phyloP scores from a whole-genome alignment of 2,797 vertebrate species.

The Sarcoramphus papa region DNA sequence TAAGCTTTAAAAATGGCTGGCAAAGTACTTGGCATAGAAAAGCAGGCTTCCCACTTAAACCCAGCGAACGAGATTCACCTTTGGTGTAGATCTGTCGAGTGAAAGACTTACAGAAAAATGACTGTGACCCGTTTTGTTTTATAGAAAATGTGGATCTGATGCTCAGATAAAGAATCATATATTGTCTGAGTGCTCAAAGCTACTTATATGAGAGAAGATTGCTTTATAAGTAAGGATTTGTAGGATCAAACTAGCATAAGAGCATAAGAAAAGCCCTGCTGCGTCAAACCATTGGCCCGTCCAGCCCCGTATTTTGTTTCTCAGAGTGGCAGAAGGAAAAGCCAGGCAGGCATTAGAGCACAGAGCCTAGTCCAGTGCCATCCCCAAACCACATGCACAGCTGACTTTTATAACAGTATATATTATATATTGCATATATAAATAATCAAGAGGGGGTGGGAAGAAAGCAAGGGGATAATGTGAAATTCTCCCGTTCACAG shows the following conservation, averaged over 20 bases:
- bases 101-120: not conserved
- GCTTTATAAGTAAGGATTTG: constrained; percentile 25
- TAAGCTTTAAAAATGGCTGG: not conserved
- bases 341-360: not conserved
- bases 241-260: not conserved
- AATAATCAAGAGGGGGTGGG: not conserved
- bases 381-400: not conserved
- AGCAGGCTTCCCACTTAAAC: not conserved
- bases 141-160: not conserved
- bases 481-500: not conserved
- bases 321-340: not conserved
- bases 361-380: not conserved
- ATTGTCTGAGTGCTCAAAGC: constrained; percentile 8
- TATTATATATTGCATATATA: not conserved
- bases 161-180: not conserved
- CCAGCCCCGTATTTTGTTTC: not conserved
- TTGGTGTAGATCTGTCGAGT: not conserved
- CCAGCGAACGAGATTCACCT: not conserved
- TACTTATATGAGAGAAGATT: constrained; percentile 11
- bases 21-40: not conserved
- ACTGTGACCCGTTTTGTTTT: constrained; percentile 11
- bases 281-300: rapidly evolving
- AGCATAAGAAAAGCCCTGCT: not conserved
- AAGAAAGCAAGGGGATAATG: not conserved
- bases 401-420: not conserved